These are phyloP conservation scores for Zonitis immaculata DNA, from an alignment of 2,888 invertebrate genomes.

Conservation along the genomic window DNA sequence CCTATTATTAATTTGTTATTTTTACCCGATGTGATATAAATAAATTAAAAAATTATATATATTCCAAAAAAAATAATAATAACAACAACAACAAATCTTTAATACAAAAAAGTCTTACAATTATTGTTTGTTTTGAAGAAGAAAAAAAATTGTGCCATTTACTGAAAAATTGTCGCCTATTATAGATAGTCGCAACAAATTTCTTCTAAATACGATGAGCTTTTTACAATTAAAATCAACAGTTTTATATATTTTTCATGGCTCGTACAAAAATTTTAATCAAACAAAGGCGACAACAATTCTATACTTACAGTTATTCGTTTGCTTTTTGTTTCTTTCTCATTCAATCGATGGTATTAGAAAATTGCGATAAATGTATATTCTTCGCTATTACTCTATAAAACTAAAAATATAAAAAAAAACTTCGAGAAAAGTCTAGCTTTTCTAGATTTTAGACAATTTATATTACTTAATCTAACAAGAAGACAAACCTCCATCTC, in stretches of 20 bases:
- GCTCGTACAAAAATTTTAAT: too few species aligned
- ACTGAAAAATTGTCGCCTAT: background rate
- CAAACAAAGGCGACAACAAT: too few species aligned
- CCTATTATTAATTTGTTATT: constrained; percentile 45
- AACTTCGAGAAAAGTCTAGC: background rate
- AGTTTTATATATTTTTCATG: too few species aligned
- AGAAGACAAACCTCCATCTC: background rate
- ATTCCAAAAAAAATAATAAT: background rate
- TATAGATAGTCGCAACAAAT: too few species aligned
- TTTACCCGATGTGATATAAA: constrained; percentile 44
- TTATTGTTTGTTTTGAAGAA: too few species aligned
- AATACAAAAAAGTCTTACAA: too few species aligned
- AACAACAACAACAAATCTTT: background rate
- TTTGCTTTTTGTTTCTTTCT: too few species aligned
- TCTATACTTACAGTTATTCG: too few species aligned
- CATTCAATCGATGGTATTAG: background rate
- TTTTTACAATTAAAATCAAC: too few species aligned
- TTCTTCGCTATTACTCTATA: background rate
- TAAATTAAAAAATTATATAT: constrained; percentile 4
- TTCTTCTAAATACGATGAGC: too few species aligned
- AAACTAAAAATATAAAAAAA: background rate
- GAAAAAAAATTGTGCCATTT: background rate
- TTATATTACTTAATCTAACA: background rate
- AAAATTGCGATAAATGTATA: background rate
- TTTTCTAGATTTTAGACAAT: background rate